Evolutionary conservation across 2,113 vertebrate species (phyloP).

Genomic region (Riparia riparia): DNA sequence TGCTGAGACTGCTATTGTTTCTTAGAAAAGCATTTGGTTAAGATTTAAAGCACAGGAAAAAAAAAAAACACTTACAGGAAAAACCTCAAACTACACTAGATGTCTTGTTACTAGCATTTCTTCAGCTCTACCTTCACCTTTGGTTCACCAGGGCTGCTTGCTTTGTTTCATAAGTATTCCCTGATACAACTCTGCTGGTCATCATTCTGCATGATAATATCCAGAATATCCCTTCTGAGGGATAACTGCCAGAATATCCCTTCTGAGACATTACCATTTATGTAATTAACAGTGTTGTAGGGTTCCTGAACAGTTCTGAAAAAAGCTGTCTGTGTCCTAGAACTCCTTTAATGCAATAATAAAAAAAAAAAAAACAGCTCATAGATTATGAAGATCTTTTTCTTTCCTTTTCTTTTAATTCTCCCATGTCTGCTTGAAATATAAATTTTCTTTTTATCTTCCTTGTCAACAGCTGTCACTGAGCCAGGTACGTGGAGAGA

Average conservation of each 20-base stretch:
- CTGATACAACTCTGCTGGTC: neutral
- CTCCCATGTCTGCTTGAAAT: neutral
- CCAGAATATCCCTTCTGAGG: no score
- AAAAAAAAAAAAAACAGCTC: neutral
- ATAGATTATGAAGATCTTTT: neutral
- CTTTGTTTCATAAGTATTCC: accelerated
- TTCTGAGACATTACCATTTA: neutral
- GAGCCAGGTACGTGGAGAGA: neutral
- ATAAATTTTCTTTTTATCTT: neutral
- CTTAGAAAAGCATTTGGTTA: conserved; percentile 8
- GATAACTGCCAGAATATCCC: neutral
- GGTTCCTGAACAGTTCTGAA: neutral
- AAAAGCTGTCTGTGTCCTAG: neutral
- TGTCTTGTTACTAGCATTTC: neutral
- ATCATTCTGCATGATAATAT: neutral
- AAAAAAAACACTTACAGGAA: conserved; percentile 46
- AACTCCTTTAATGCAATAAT: neutral
- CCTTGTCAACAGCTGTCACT: neutral
- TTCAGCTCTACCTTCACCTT: neutral
- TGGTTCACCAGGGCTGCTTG: neutral
- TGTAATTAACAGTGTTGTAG: neutral
- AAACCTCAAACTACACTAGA: conserved; percentile 23
- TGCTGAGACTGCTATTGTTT: conserved; percentile 42
- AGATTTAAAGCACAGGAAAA: conserved; percentile 38
- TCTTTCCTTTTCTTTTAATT: neutral